These are phyloP conservation scores for Halictus ligatus DNA, from an alignment of 2,888 invertebrate species.

Conservation along the genomic window DNA sequence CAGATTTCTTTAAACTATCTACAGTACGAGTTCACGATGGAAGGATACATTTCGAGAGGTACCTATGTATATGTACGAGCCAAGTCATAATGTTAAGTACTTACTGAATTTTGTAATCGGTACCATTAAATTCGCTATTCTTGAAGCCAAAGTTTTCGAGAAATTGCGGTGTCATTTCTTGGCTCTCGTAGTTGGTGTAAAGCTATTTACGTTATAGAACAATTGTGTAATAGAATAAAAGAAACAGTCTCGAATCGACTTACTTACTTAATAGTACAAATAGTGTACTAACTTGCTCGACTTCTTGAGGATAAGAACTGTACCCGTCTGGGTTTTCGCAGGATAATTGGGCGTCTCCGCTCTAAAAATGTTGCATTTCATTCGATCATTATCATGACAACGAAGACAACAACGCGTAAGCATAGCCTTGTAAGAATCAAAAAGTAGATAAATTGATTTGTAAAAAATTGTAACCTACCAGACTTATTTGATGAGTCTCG, in stretches of 20 bases:
- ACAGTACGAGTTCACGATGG: not conserved
- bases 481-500: conserved; percentile 77
- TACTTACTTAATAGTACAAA: not conserved
- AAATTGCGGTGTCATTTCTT: conserved; percentile 87
- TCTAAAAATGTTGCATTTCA: conserved; percentile 57
- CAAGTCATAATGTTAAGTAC: conserved; percentile 68
- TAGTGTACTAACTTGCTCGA: conserved; percentile 46
- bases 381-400: not conserved
- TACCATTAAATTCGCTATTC: conserved; percentile 88
- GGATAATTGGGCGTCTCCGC: conserved; percentile 67
- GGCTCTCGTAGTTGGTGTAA: conserved; percentile 86
- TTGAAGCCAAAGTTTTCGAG: conserved; percentile 88
- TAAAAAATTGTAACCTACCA: conserved; percentile 71
- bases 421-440: conserved; percentile 8
- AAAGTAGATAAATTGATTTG: not conserved
- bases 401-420: not conserved
- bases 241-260: not conserved
- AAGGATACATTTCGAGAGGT: not conserved
- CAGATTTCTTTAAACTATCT: conserved; percentile 11
- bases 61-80: not conserved
- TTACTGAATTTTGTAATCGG: conserved; percentile 86
- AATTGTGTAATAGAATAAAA: conserved; percentile 8
- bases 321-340: conserved; percentile 76
- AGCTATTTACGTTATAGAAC: conserved; percentile 54
- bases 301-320: conserved; percentile 71